Conservation (phyloP, 53 echinoderm and acorn worm genomes). For the Luidia sarsii region DNA sequence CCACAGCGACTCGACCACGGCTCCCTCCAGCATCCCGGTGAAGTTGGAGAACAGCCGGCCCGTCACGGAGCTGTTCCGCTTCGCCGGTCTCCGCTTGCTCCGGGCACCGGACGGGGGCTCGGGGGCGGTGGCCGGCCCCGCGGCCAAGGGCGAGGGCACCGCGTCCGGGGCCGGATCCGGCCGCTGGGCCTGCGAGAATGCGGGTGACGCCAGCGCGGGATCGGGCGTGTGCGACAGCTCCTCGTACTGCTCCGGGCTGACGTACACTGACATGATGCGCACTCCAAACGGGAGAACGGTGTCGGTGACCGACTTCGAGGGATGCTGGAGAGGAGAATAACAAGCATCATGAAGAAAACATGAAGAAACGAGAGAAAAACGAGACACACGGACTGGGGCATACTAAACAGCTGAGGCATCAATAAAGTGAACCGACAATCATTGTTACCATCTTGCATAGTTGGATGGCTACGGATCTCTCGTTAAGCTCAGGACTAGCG, state of each 20-base stretch:
- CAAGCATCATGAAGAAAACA: too few species aligned
- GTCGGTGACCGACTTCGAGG: constrained; percentile 61
- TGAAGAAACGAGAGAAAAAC: too few species aligned
- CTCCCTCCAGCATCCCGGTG: constrained; percentile 38
- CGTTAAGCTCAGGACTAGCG: too few species aligned
- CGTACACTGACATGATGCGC: constrained; percentile 72
- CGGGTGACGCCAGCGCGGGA: background rate
- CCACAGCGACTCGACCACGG: constrained; percentile 20
- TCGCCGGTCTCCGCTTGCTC: constrained; percentile 19
- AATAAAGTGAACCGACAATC: too few species aligned
- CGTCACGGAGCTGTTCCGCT: background rate
- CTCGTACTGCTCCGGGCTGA: constrained; percentile 65
- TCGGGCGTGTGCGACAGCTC: constrained; percentile 44
- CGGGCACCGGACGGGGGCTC: background rate
- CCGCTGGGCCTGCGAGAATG: background rate
- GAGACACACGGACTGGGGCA: too few species aligned
- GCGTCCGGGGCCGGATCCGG: background rate
- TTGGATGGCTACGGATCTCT: too few species aligned
- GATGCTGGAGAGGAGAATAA: constrained; percentile 67
- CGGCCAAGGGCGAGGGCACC: background rate
- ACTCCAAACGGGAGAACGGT: constrained; percentile 79
- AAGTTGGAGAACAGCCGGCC: constrained; percentile 32
- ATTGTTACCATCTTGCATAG: too few species aligned
- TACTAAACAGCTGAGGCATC: too few species aligned
- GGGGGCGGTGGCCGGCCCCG: background rate